Conservation (phyloP, 2,888 invertebrate genomes). For the Elgonia sp. region DNA sequence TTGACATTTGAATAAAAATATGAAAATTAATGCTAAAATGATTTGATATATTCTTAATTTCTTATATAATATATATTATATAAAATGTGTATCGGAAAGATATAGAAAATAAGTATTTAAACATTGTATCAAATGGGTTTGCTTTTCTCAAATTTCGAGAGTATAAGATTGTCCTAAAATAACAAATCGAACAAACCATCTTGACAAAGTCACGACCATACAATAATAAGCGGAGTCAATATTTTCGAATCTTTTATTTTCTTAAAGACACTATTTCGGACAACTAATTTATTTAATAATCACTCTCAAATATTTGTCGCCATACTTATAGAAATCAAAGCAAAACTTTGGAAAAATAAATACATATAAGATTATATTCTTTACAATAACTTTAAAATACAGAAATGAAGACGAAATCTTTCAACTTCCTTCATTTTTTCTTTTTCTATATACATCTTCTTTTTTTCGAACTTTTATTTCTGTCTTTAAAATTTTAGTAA, state of each 20-base stretch:
- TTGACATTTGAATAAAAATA: too few species aligned
- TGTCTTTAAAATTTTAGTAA: too few species aligned
- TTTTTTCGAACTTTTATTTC: not conserved
- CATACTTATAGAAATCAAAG: not conserved
- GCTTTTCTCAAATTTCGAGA: slow-evolving; percentile 3
- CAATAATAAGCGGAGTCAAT: not conserved
- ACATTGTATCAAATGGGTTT: not conserved
- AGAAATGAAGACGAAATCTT: not conserved
- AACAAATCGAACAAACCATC: slow-evolving; percentile 2
- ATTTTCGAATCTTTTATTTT: not conserved
- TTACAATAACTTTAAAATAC: not conserved
- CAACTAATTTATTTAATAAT: slow-evolving; percentile 19
- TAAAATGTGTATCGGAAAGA: too few species aligned
- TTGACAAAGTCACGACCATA: not conserved
- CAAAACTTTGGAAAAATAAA: slow-evolving; percentile 3
- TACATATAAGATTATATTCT: not conserved
- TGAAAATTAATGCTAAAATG: too few species aligned
- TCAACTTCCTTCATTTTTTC: not conserved
- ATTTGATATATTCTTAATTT: too few species aligned
- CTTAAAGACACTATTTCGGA: slow-evolving; percentile 4
- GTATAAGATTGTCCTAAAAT: slow-evolving; percentile 2
- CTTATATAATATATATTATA: too few species aligned
- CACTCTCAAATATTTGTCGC: not conserved
- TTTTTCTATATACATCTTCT: not conserved
- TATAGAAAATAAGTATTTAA: not conserved